Percentiles rank a stretch among this genome's conserved stretches.
Conservation (phyloP, 2,797 vertebrate species). For the Pyrocephalus nanus region DNA sequence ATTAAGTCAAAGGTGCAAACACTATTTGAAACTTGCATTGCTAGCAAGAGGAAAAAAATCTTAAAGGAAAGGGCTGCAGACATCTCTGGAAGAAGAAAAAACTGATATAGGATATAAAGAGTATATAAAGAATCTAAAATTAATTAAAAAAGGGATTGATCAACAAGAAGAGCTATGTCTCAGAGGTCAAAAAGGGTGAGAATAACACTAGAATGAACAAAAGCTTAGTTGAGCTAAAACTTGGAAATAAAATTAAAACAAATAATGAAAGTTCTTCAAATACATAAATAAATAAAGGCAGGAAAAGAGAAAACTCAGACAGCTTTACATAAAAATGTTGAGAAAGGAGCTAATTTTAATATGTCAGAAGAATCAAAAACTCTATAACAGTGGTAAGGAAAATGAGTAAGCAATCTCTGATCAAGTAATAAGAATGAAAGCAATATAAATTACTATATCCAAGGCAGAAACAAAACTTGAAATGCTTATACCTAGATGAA, state of each 20-base stretch:
- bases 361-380: background rate
- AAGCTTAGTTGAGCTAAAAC: background rate
- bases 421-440: background rate
- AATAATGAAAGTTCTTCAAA: background rate
- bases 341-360: background rate
- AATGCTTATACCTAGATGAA: background rate
- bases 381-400: background rate
- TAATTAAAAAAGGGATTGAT: slow-evolving; percentile 12
- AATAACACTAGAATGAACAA: background rate
- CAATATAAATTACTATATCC: background rate
- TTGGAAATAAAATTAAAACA: slow-evolving; percentile 22
- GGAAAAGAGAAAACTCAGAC: background rate
- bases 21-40: background rate
- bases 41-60: background rate
- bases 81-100: background rate
- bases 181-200: background rate
- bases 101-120: background rate
- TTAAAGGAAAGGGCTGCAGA: background rate
- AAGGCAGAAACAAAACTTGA: background rate
- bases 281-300: background rate
- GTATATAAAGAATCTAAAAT: slow-evolving; percentile 7
- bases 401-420: background rate
- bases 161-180: background rate
- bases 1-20: slow-evolving; percentile 18
- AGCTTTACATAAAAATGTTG: background rate